phyloP scores from a whole-genome alignment of 2,888 invertebrate genomes.

The Chymomyza procnemis region DNA sequence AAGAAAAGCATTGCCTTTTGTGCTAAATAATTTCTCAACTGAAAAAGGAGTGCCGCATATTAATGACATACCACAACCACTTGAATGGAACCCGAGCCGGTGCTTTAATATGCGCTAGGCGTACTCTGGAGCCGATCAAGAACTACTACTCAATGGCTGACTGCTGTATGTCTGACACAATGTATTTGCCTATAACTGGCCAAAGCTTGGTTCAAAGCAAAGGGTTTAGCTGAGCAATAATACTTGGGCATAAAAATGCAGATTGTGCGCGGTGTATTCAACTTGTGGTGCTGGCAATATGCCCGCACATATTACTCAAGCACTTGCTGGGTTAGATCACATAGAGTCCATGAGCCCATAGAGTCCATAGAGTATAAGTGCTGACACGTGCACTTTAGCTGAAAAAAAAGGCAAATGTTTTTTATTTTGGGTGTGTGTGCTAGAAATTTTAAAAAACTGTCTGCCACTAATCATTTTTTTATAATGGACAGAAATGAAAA shows the following conservation, averaged over 20 bases:
- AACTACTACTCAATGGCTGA: neutral
- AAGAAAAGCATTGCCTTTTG: conserved; percentile 43
- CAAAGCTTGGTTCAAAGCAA: neutral
- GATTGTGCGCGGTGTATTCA: conserved; percentile 18
- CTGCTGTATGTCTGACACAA: conserved; percentile 2
- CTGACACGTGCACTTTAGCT: conserved; percentile 61
- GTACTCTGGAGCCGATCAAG: conserved; percentile 27
- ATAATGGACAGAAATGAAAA: conserved; percentile 26
- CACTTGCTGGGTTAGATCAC: conserved; percentile 44
- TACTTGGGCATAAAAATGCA: conserved; percentile 1
- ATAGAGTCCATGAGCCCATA: neutral
- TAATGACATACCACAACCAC: conserved; percentile 60
- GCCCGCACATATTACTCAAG: conserved; percentile 51
- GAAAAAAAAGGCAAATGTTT: conserved; percentile 9
- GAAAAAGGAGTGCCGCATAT: conserved; percentile 69
- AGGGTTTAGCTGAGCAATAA: neutral
- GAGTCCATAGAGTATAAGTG: conserved; percentile 34
- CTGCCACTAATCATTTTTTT: conserved; percentile 49
- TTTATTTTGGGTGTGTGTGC: conserved; percentile 29
- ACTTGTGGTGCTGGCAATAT: conserved; percentile 12
- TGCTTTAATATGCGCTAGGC: conserved; percentile 54
- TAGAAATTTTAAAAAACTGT: conserved; percentile 25
- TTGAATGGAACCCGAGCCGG: conserved; percentile 54
- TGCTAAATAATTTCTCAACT: conserved; percentile 52
- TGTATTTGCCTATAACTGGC: neutral